Conservation (phyloP, 2,797 vertebrate species). For the Hypotaenidia okinawae region DNA sequence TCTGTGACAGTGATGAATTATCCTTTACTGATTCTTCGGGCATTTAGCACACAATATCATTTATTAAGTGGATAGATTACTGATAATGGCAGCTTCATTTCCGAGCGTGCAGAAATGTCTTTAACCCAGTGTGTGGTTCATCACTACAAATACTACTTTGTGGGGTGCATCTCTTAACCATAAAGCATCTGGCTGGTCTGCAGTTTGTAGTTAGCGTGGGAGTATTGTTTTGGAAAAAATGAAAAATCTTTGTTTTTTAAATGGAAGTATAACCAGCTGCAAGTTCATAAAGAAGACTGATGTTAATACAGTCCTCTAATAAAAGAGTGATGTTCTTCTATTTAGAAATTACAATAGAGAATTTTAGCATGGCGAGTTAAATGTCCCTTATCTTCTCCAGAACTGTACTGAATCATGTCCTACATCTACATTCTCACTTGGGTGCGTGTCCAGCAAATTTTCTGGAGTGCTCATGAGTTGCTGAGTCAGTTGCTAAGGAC, state of each 20-base stretch:
- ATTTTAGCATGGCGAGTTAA: not conserved
- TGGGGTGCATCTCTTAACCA: not conserved
- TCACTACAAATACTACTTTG: not conserved
- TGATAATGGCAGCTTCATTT: conserved; percentile 52
- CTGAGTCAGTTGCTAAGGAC: not conserved
- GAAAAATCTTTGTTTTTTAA: conserved; percentile 30
- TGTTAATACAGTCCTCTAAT: not conserved
- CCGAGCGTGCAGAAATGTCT: not conserved
- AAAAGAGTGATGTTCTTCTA: not conserved
- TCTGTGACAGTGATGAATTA: conserved; percentile 61
- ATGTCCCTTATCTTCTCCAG: not conserved
- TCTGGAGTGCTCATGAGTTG: not conserved
- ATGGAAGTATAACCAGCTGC: conserved; percentile 48
- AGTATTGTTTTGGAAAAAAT: conserved; percentile 55
- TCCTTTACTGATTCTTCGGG: not conserved
- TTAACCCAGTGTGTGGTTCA: conserved; percentile 6
- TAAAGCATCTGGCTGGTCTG: conserved; percentile 18
- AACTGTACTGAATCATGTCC: not conserved
- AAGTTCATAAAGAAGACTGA: not conserved
- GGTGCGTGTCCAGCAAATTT: not conserved
- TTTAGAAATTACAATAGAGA: not conserved
- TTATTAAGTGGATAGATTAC: conserved; percentile 51
- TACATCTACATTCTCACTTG: not conserved
- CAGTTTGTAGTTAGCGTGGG: conserved; percentile 13
- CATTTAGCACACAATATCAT: conserved; percentile 8